Conservation (phyloP, 1,140 invertebrate species). For the Odontomachus brunneus region DNA sequence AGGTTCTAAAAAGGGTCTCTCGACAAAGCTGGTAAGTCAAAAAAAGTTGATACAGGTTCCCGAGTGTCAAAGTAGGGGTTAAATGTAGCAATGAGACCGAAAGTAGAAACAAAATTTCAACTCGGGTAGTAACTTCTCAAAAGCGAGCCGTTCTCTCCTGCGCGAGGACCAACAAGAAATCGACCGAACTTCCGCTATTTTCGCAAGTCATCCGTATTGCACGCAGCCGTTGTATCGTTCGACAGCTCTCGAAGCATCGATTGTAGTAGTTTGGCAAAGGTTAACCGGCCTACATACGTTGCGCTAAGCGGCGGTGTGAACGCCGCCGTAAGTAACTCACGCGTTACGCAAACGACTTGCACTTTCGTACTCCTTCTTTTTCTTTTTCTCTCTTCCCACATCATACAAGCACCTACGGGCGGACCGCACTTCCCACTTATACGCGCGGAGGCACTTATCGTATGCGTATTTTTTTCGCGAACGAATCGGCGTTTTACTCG, state of each 20-base stretch:
- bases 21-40: too few relatives aligned
- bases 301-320: slow-evolving; percentile 62
- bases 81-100: too few relatives aligned
- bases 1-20: too few relatives aligned
- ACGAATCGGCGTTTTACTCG: slow-evolving; percentile 45
- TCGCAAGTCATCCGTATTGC: background rate
- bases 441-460: slow-evolving; percentile 53
- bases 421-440: slow-evolving; percentile 71
- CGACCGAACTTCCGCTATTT: too few relatives aligned
- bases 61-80: too few relatives aligned
- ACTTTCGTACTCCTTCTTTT: slow-evolving; percentile 74
- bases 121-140: too few relatives aligned
- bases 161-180: too few relatives aligned
- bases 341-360: slow-evolving; percentile 80
- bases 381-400: slow-evolving; percentile 75
- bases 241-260: background rate
- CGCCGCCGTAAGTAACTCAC: slow-evolving; percentile 67
- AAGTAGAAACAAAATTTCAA: too few relatives aligned
- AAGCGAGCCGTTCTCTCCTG: too few relatives aligned
- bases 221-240: background rate
- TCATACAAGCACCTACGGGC: slow-evolving; percentile 70
- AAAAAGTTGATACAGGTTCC: too few relatives aligned
- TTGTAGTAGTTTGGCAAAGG: background rate
- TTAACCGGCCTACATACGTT: background rate
- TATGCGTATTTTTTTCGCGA: slow-evolving; percentile 59